Base-by-base conservation (phyloP, 2,888 invertebrate genomes). In the Erannis defoliaria region DNA sequence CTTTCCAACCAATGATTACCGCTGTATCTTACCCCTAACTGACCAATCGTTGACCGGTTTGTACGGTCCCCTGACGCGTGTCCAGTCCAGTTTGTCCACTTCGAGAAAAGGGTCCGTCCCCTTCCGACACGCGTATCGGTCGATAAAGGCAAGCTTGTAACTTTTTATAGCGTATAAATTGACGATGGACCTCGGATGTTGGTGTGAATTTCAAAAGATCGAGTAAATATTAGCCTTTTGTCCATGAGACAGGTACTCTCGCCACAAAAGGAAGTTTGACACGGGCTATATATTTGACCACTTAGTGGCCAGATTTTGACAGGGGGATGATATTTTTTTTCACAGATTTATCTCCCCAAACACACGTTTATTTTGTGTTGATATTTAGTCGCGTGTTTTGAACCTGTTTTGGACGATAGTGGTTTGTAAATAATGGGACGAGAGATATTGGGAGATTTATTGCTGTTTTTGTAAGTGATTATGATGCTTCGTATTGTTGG, bases 141-240 rank as follows among this genome's bases (percentile, higher is more conserved):
- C 68, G 68, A 76, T 74, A 72, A 71, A 66, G 59, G 65, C 53
- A 62, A 68, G 54, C 57, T 66, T 70, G 71, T 72, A 70, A 73
- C 73, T 70, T 75, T 78, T 80, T 74, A 82, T 80, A 78, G 74
- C 78, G 78, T 82, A 82, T 89, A 87, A 86, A 88, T 80, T 77
- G 81, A 76, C 73, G 62, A 82, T 90, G 91, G 90, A 88, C 88
- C 92, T 78, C 78, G 90, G 93, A 93, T 93, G 93, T 85, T 90
- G 84, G 77, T 69, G 53, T 68, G 58, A 64, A 64, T 71, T 78
- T 74, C 74, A 70, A 75, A 78, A 74, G 76, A 76, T 77, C 78
- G 78, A 80, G 84, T 87, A 89, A 88, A 86, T 78, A 85, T 77
- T 79, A 75, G 74, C 77, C 84, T 84, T 84, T 88, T 86, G 80